Evolutionary conservation across 2,113 vertebrate genomes (phyloP), one percentile per base, ranked within the genome.

Genomic region (Oplegnathus fasciatus): DNA sequence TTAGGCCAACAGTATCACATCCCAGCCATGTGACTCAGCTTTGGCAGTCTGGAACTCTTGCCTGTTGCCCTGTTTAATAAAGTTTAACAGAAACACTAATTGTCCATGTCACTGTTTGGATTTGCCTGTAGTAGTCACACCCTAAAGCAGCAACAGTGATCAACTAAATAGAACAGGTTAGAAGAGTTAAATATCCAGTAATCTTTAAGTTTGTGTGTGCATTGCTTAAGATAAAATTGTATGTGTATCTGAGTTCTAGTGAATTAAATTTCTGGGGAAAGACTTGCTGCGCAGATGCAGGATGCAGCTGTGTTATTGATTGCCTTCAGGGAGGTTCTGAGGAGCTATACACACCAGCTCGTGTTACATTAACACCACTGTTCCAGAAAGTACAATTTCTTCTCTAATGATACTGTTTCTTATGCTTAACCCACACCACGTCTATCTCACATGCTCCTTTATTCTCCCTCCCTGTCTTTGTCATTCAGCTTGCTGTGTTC

Each of bases 11-110:
- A 67, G 73, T 85, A 85, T 90, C 81, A 85, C 87, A 89, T 82
- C 84, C 20, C 65, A 85, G 82, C 80, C 92, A 89, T 88, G 90
- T 94, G 91, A 93, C 89, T 84, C 57, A 61, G 69, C 82, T 83
- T 84, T 86, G 83, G 78, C 82, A 77, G 89, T 82, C 79, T 79
- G 64, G 58, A 66, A 74, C 82, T 85, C 58, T 83, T 75, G 26
- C 62, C 82, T 85, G 54, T 83, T 75, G 26, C 62, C 58, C 60
- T 60, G 9, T 82, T 86, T 86, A 88, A 93, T 82, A 66, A 77
- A 90, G 66, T 90, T 87, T 60, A 88, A 86, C 77, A 80, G 70
- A 84, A 83, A 92, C 69, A 69, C 71, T 87, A 90, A 91, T 88
- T 86, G 78, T 86, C 62, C 55, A 68, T 48, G 55, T 82, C 77